Base-by-base conservation (phyloP, 2,888 invertebrate genomes). In the Oscheius sp. region DNA sequence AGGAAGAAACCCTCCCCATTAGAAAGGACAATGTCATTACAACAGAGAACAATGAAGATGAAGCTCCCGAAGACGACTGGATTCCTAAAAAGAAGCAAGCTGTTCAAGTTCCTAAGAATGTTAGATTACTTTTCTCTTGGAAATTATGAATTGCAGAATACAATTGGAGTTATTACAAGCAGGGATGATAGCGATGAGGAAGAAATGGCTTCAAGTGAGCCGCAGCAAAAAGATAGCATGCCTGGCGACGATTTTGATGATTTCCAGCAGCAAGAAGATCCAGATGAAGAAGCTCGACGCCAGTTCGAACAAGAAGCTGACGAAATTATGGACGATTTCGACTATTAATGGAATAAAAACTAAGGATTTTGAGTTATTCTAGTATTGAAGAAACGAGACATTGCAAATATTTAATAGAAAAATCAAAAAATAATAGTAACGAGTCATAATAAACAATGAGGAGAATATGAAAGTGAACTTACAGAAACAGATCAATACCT, bases 251-350 rank as follows among this genome's bases (percentile, higher is more conserved):
- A 58, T 33, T 29, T 25, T 23, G 39, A 46, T 20, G 31, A 64
- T 17, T 17, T 33, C 8, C 27, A 23, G 29, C 34, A 55, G 3
- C 4, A 23, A 29, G 17, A 17, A 15, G 65, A 65, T 46, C 65
- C 64, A 61, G 70, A 74, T 15, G 70, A 72, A 37, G 65, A 72
- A 37, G 61, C 45, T 5, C 39, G 65, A 12, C 37, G 37, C 0
- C 48, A 69, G 37, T 50, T 57, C 8, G 74, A 66, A 3, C 55
- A 42, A 45, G 57, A 42, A 20, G 75, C 69, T 20, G 75, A 75
- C 27, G 73, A 69, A 15, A 29, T 73, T 12, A 67, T 75, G 65
- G 73, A 58, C 10, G 73, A 75, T 57, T 75, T 75, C 33, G 75
- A 71, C 31, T 34, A 48, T 27, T 64, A 31, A 61, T 27, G 29